Evolutionary conservation across 2,113 vertebrate genomes (phyloP).

Genomic region (Hypanus sabinus): DNA sequence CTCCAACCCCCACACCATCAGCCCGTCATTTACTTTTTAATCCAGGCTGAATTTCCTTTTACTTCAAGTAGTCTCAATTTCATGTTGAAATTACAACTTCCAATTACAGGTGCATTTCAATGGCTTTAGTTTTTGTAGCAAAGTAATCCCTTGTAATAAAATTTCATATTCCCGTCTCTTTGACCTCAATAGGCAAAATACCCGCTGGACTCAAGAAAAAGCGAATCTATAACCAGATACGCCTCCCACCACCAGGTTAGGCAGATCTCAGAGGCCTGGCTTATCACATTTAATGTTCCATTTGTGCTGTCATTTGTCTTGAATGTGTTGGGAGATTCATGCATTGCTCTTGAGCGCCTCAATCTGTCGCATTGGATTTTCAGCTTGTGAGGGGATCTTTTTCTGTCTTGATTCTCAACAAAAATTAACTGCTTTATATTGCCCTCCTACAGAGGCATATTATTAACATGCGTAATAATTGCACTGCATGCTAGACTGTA

Average conservation of each 20-base stretch:
- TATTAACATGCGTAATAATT: not conserved
- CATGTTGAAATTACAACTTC: not conserved
- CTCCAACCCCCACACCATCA: too few relatives aligned
- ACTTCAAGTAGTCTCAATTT: not conserved
- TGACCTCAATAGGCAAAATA: not conserved
- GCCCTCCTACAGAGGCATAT: not conserved
- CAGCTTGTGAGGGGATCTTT: not conserved
- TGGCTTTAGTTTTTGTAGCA: not conserved
- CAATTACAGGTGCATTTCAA: not conserved
- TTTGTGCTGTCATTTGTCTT: not conserved
- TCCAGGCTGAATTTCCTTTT: not conserved
- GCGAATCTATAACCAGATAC: slow-evolving; percentile 6
- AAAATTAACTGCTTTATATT: not conserved
- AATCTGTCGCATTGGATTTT: not conserved
- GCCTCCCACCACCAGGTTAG: not conserved
- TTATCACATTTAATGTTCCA: slow-evolving; percentile 18
- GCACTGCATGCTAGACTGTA: not conserved
- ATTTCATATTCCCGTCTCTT: slow-evolving; percentile 22
- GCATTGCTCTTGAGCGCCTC: not conserved
- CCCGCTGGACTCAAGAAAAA: slow-evolving; percentile 21
- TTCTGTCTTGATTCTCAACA: not conserved
- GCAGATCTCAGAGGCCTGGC: not conserved
- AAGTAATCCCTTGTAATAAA: slow-evolving; percentile 2
- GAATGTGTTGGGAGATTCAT: not conserved
- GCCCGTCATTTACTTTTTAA: not conserved